Evolutionary conservation across 23 tunicate species (phyloP).

Genomic region (Botrylloides violaceus): DNA sequence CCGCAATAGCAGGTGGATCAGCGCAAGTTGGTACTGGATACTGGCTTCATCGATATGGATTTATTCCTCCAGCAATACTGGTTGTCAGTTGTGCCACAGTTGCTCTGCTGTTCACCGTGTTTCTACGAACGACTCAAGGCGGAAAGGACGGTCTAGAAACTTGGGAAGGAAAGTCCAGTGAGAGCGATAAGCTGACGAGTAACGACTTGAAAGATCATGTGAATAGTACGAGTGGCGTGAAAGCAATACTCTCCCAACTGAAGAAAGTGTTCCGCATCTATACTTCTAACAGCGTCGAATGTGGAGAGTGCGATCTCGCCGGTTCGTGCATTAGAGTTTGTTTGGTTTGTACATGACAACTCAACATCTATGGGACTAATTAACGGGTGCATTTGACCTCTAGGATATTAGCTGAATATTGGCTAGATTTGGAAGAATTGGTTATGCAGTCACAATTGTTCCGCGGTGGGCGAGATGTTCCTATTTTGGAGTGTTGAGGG

Average conservation of each 20-base stretch:
- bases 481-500: too few relatives aligned
- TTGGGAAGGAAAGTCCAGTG: not conserved
- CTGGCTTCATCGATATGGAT: not conserved
- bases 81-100: not conserved
- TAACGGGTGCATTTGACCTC: too few relatives aligned
- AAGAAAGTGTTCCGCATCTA: not conserved
- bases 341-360: too few relatives aligned
- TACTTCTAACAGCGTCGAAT: not conserved
- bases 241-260: not conserved
- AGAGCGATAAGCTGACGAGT: not conserved
- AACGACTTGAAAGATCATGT: not conserved
- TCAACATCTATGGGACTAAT: too few relatives aligned
- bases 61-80: not conserved
- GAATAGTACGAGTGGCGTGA: not conserved
- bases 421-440: too few relatives aligned
- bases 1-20: conserved; percentile 2
- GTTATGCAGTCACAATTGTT: too few relatives aligned
- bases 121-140: not conserved
- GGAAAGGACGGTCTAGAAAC: not conserved
- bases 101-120: not conserved
- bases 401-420: too few relatives aligned
- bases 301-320: not conserved
- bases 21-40: conserved; percentile 14
- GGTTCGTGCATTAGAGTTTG: not conserved
- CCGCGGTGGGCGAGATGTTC: too few relatives aligned